A percentile compares a stretch with the other conserved stretches of the same genome.
Conservation (phyloP, 2,888 invertebrate species). For the Stenurella melanura region DNA sequence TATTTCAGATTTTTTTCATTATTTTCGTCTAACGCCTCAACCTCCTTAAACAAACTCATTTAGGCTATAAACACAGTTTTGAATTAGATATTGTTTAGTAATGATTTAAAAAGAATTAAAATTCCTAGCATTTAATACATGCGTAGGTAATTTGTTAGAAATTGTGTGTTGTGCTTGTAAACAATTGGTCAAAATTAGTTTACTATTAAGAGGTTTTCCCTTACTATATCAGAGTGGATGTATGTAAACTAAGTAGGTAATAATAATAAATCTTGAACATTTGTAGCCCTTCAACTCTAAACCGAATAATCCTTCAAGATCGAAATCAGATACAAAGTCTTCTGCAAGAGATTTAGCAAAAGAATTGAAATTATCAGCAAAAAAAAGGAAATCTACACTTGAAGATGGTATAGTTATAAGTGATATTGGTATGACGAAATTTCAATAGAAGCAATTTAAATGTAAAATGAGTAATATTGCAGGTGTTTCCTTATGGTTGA, state of each 20-base stretch:
- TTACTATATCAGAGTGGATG: too few species aligned
- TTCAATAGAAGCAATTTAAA: neutral
- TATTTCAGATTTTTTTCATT: too few species aligned
- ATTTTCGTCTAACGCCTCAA: too few species aligned
- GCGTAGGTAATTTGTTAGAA: too few species aligned
- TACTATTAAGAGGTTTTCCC: too few species aligned
- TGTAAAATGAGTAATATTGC: conserved; percentile 12
- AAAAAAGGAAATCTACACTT: conserved; percentile 38
- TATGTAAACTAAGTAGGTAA: neutral
- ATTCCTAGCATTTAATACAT: too few species aligned
- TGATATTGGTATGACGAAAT: conserved; percentile 18
- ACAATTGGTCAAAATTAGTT: too few species aligned
- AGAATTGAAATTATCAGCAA: conserved; percentile 41
- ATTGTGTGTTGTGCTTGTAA: too few species aligned
- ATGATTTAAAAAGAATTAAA: too few species aligned
- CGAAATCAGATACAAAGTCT: conserved; percentile 28
- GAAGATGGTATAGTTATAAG: neutral
- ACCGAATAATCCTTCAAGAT: neutral
- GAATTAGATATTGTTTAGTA: too few species aligned
- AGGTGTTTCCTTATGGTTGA: conserved; percentile 49
- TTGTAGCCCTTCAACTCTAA: conserved; percentile 22
- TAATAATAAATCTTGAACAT: neutral
- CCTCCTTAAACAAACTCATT: too few species aligned
- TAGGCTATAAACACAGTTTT: too few species aligned
- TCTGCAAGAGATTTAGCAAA: conserved; percentile 44